A percentile compares a stretch with the other conserved stretches of the same genome.
Evolutionary conservation across 2,113 vertebrate species (phyloP).

Genomic region (Otus sunia): DNA sequence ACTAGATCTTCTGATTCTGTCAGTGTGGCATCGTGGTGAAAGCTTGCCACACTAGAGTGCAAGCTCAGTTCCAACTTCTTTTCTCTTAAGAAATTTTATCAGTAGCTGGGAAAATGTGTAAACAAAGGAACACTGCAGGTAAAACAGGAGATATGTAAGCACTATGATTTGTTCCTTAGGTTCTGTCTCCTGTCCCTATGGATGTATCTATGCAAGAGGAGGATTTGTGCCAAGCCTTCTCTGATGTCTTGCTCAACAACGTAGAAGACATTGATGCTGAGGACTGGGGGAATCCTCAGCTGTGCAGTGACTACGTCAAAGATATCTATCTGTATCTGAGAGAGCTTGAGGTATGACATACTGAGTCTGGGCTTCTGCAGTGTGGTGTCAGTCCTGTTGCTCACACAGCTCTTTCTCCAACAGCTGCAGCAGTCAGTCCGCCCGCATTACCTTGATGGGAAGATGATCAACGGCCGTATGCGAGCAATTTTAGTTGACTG

Average conservation of each 20-base stretch:
- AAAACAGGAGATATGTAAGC: rapidly evolving
- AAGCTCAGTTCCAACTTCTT: not conserved
- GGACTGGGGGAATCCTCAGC: constrained; percentile 84
- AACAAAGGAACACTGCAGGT: not conserved
- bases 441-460: constrained; percentile 82
- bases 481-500: constrained; percentile 92
- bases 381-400: not conserved
- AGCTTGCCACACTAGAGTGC: not conserved
- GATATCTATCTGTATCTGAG: constrained; percentile 90
- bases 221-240: constrained; percentile 90
- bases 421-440: constrained; percentile 83
- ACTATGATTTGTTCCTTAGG: not conserved
- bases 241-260: constrained; percentile 77
- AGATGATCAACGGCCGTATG: constrained; percentile 85
- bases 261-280: constrained; percentile 87
- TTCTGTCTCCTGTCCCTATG: constrained; percentile 42
- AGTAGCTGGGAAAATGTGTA: not conserved
- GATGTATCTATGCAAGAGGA: constrained; percentile 83
- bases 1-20: not conserved
- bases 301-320: constrained; percentile 90
- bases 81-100: not conserved
- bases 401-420: not conserved
- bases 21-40: not conserved
- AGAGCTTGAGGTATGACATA: constrained; percentile 79
- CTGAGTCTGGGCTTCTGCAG: rapidly evolving